Base-by-base conservation (phyloP, 2,888 invertebrate genomes). In the Lydus trimaculatus region DNA sequence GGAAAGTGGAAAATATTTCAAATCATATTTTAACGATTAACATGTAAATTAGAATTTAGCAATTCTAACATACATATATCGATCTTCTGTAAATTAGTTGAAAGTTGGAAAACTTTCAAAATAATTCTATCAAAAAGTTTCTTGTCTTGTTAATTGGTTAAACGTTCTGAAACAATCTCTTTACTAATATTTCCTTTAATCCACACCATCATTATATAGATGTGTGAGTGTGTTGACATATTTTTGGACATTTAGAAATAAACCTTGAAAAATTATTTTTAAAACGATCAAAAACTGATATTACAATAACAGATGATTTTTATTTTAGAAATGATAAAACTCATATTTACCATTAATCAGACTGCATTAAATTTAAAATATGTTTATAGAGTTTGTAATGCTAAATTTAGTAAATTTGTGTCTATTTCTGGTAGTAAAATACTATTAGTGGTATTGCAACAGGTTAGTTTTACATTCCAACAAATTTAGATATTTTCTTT, bases 391-490 rank as follows among this genome's bases (percentile, higher is more conserved):
- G 9, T 8, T 60, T 17, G n/a, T 60, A n/a, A 15, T 6, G 31
- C 33, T 61, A 61, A 61, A 25, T 25, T 61, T 61, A 61, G 61
- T n/a, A 11, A n/a, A 8, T 61, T 36, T 9, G 25, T 31, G 60
- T 58, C 69, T 69, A 69, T 69, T 69, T 69, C 63, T 28, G 56
- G 39, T n/a, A 15, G 28, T 39, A 59, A 65, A 63, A 65, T 58
- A 48, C 58, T 69, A 65, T 65, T 64, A 64, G 64, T 62, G n/a
- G 61, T 17, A 58, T 63, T 43, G 68, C 68, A 64, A 68, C 68
- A 68, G 68, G 68, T 68, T 64, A 58, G 33, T 64, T 65, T 64
- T 48, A 61, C 58, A 48, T 63, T 63, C 17, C 28, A 56, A 28
- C 2, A 28, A 25, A 56, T 25, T 23, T 52, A 3, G 36, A 36